These are phyloP conservation scores for Pangasianodon gigas DNA, from an alignment of 2,113 vertebrate species.

Conservation along the genomic window DNA sequence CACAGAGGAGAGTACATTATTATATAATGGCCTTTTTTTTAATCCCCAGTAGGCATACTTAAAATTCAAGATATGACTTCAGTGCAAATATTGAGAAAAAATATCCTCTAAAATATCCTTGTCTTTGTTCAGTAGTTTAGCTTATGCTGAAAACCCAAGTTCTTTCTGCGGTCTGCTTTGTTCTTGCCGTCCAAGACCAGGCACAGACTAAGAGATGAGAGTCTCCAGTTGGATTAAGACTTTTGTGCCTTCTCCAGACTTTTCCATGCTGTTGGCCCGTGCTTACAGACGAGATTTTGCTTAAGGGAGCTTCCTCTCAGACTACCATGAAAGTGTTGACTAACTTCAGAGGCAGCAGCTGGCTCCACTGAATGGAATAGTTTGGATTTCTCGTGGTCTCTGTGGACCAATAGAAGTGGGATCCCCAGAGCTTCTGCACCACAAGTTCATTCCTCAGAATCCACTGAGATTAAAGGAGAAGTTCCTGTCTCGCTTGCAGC, in stretches of 20 bases:
- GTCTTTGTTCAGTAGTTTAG: slow-evolving; percentile 19
- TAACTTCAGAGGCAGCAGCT: slow-evolving; percentile 58
- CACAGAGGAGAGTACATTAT: neutral
- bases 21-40: neutral
- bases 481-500: slow-evolving; percentile 14
- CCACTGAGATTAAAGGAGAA: slow-evolving; percentile 25
- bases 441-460: slow-evolving; percentile 41
- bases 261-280: slow-evolving; percentile 6
- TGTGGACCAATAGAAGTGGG: slow-evolving; percentile 38
- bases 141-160: neutral
- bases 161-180: slow-evolving; percentile 29
- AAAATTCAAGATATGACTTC: neutral
- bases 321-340: slow-evolving; percentile 26
- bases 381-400: slow-evolving; percentile 56
- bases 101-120: neutral
- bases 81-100: neutral
- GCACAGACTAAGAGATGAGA: neutral
- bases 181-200: neutral
- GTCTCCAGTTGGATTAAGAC: slow-evolving; percentile 19
- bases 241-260: neutral
- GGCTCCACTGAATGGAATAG: slow-evolving; percentile 64
- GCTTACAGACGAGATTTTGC: slow-evolving; percentile 13
- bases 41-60: neutral
- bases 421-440: slow-evolving; percentile 39
- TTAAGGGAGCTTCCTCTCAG: slow-evolving; percentile 33